Conservation (phyloP, 2,888 invertebrate genomes). For the Palloptera scutellata region DNA sequence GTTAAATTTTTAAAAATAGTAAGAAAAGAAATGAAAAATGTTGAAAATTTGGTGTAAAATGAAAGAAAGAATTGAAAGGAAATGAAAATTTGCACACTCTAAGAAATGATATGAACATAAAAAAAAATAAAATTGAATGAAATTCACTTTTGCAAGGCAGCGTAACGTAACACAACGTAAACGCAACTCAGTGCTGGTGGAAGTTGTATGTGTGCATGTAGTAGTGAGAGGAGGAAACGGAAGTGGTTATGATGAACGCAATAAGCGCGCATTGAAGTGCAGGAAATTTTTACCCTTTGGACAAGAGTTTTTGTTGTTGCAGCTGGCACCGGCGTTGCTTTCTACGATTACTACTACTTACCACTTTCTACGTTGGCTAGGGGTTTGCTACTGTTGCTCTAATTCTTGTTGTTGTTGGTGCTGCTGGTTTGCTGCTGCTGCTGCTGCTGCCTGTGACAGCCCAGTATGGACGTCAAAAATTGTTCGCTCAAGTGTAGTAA, state of each 20-base stretch:
- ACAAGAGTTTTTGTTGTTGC: slow-evolving; percentile 22
- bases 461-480: slow-evolving; percentile 3
- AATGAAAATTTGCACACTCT: no score
- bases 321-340: slow-evolving; percentile 7
- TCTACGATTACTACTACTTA: neutral
- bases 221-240: neutral
- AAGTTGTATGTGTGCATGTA: no score
- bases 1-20: no score
- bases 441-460: neutral
- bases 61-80: no score
- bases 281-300: slow-evolving; percentile 21
- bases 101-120: no score
- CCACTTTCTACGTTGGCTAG: neutral
- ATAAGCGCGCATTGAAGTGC: slow-evolving; percentile 3
- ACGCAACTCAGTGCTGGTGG: no score
- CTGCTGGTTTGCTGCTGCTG: neutral
- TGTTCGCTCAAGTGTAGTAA: slow-evolving; percentile 30
- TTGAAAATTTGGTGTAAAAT: no score
- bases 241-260: slow-evolving; percentile 18
- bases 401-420: neutral
- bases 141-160: no score
- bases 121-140: no score
- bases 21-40: no score
- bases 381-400: neutral
- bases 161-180: no score